Percentiles rank a stretch among this genome's conserved stretches.
These are phyloP conservation scores for Disparrhopalites patrizii DNA, from an alignment of 2,888 invertebrate genomes.

Conservation along the genomic window DNA sequence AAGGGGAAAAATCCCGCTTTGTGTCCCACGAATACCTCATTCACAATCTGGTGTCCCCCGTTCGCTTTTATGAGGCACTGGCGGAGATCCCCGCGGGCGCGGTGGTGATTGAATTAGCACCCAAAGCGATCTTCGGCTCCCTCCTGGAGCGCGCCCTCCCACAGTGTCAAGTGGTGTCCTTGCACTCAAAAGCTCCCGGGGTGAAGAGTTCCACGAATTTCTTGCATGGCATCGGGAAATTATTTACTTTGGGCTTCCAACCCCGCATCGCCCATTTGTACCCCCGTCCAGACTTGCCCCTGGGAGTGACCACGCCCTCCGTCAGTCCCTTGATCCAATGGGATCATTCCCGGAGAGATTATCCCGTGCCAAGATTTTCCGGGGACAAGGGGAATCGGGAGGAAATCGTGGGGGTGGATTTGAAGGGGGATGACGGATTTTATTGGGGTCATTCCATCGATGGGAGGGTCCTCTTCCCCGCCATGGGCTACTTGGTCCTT, in stretches of 20 bases:
- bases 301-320: conserved; percentile 79
- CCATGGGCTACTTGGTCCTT: conserved; percentile 72
- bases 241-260: conserved; percentile 73
- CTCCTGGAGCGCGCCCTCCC: conserved; percentile 56
- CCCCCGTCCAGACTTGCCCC: conserved; percentile 72
- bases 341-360: conserved; percentile 67
- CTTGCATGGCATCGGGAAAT: conserved; percentile 63
- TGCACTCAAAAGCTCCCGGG: conserved; percentile 56
- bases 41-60: conserved; percentile 56
- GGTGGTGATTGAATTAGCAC: conserved; percentile 54
- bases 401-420: conserved; percentile 69
- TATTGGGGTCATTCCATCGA: conserved; percentile 59
- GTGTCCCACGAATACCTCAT: conserved; percentile 57
- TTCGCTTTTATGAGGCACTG: conserved; percentile 57
- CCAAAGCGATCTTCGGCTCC: conserved; percentile 54
- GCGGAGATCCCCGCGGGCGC: conserved; percentile 57
- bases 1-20: background rate
- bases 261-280: conserved; percentile 72
- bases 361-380: conserved; percentile 4
- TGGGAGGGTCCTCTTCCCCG: conserved; percentile 73
- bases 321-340: conserved; percentile 77
- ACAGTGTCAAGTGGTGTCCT: conserved; percentile 53
- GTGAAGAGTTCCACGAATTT: conserved; percentile 55
- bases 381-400: conserved; percentile 70
- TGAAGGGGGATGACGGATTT: conserved; percentile 68